Evolutionary conservation across 2,113 vertebrate genomes (phyloP), one percentile per base, ranked within the genome.

Genomic region (Bucco capensis): DNA sequence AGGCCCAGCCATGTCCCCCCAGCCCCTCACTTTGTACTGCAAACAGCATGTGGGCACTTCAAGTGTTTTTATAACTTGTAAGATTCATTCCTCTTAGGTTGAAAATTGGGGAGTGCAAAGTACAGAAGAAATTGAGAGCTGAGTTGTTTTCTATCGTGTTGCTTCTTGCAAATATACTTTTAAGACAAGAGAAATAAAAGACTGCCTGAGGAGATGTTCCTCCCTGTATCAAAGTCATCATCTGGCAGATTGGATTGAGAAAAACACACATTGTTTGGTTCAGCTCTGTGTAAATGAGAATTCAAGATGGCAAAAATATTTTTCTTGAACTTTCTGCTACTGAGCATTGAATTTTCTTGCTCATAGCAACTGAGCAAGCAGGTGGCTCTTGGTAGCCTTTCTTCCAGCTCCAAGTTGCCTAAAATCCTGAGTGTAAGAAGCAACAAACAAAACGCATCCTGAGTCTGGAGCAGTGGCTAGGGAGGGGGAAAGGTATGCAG

Each of bases 171-270:
- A 66, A 60, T 77, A 67, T 0, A 1, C 19, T n/a, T 80, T 56
- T 44, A 88, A 80, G 58, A 79, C 78, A 82, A 47, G 50, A n/a
- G 25, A 74, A 85, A 80, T 35, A 77, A 60, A 53, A 50, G 40
- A 14, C 19, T 66, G 78, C 87, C 42, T 33, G 38, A 53, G 25
- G 54, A 28, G 3, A 7, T 87, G 31, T 83, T 91, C 54, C 8
- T 86, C 46, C 46, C 33, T 69, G 51, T 27, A 82, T 89, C 87
- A 38, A 90, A 94, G 54, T 82, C 23, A n/a, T 76, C 54, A 50
- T 82, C 62, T 70, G 62, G 40, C n/a, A 92, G 50, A 33, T 31
- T 72, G 37, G 35, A 44, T 44, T 25, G 47, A 93, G 75, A 85
- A 92, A 60, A 91, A 31, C 40, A n/a, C 49, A 69, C 4, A 2